Conservation (phyloP, 2,797 vertebrate genomes). For the Xenentodon cancila region DNA sequence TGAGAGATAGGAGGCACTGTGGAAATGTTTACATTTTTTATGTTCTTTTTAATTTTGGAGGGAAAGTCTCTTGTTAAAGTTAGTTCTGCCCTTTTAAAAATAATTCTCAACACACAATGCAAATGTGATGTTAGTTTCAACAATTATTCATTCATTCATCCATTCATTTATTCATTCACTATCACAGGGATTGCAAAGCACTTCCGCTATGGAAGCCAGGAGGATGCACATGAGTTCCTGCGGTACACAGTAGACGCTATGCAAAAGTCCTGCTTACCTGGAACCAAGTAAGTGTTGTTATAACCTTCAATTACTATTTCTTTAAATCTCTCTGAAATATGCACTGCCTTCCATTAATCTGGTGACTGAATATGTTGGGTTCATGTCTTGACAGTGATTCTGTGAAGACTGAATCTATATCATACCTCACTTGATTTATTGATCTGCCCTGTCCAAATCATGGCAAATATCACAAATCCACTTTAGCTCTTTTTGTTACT, state of each 20-base stretch:
- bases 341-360: no score
- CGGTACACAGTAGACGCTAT: constrained; percentile 97
- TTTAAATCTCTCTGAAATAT: no score
- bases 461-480: no score
- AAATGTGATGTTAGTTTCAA: no score
- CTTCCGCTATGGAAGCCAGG: constrained; percentile 95
- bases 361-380: no score
- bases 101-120: no score
- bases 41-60: constrained; percentile 57
- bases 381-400: no score
- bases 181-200: constrained; percentile 93
- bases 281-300: constrained; percentile 87
- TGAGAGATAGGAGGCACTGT: constrained; percentile 43
- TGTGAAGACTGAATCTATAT: no score
- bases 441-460: no score
- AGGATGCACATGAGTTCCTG: constrained; percentile 98
- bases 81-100: neutral
- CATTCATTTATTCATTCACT: neutral
- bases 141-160: neutral
- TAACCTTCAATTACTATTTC: neutral
- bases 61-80: constrained; percentile 25
- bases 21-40: constrained; percentile 30
- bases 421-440: no score
- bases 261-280: constrained; percentile 96
- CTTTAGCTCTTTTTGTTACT: no score